Evolutionary conservation across 2,797 vertebrate species (phyloP).

Genomic region (Zenarchopterus dispar): DNA sequence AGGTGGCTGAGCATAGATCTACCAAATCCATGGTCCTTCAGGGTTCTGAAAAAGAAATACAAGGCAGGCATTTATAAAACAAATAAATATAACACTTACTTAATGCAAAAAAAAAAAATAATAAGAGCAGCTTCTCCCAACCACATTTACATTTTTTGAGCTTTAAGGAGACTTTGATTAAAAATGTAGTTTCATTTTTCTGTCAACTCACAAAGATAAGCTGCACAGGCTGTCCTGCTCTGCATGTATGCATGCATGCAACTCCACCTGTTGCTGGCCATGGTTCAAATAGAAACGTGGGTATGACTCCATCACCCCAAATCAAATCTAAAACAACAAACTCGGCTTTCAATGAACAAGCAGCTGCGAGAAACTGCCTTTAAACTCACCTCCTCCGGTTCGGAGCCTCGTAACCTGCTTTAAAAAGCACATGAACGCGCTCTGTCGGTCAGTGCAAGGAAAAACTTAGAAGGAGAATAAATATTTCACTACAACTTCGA

Average conservation of each 20-base stretch:
- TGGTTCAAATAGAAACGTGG: neutral
- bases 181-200: neutral
- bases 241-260: neutral
- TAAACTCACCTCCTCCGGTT: conserved; percentile 43
- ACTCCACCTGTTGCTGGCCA: conserved; percentile 72
- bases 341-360: neutral
- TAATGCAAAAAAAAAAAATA: neutral
- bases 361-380: conserved; percentile 27
- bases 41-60: conserved; percentile 45
- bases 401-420: conserved; percentile 3
- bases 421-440: neutral
- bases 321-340: neutral
- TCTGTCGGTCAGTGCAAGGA: neutral
- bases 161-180: too few relatives aligned
- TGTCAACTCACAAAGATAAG: neutral
- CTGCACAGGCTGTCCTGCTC: conserved; percentile 1
- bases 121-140: too few relatives aligned
- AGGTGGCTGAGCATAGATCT: conserved; percentile 47
- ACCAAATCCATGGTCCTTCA: conserved; percentile 70
- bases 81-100: neutral
- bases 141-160: too few relatives aligned
- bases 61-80: neutral
- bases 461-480: neutral
- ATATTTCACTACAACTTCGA: neutral
- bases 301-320: neutral